phyloP scores from a whole-genome alignment of 1,140 invertebrate genomes.

The Monomorium pharaonis region DNA sequence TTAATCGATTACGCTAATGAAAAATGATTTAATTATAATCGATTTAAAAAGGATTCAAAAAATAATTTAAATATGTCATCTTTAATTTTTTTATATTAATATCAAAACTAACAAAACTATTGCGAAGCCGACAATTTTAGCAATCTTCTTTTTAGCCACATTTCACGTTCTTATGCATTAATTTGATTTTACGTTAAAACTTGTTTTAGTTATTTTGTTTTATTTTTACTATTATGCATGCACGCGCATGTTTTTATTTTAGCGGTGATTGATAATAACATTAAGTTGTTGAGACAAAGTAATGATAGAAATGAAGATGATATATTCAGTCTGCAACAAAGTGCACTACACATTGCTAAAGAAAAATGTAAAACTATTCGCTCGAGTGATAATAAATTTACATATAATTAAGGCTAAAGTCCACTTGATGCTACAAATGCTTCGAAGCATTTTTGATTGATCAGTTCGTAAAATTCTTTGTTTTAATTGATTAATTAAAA shows the following conservation, averaged over 20 bases:
- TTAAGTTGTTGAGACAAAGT: neutral
- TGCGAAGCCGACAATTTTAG: neutral
- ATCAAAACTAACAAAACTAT: neutral
- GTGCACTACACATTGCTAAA: neutral
- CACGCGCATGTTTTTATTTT: neutral
- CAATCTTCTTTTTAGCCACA: neutral
- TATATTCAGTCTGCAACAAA: neutral
- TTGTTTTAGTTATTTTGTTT: neutral
- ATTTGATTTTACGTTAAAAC: neutral
- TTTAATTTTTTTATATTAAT: constrained; percentile 18
- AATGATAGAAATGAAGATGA: neutral
- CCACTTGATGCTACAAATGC: too few species aligned
- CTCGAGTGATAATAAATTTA: constrained; percentile 23
- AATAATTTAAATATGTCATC: neutral
- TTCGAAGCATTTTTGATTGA: too few species aligned
- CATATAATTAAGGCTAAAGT: neutral
- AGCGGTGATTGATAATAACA: neutral
- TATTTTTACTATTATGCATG: neutral
- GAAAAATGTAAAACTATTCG: neutral
- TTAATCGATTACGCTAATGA: neutral
- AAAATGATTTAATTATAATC: neutral
- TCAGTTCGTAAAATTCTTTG: too few species aligned
- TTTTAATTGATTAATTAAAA: too few species aligned
- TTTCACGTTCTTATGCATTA: neutral
- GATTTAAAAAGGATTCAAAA: neutral